These are phyloP conservation scores for Xiphophorus birchmanni DNA, from an alignment of 2,797 vertebrate genomes.

Conservation along the genomic window DNA sequence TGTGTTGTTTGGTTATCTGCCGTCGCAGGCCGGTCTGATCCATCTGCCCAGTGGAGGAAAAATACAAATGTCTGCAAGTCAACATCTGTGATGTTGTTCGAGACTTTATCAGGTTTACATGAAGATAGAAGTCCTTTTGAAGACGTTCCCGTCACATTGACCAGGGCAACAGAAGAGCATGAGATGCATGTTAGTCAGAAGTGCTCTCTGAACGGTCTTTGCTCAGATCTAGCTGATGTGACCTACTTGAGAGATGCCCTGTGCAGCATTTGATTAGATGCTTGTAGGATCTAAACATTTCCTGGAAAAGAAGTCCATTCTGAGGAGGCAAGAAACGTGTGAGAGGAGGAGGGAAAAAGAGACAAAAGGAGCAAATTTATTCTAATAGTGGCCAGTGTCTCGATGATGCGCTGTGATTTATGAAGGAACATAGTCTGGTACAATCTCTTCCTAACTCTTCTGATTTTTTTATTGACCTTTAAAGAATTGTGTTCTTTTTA, in stretches of 20 bases:
- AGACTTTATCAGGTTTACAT: conserved; percentile 35
- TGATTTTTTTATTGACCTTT: conserved; percentile 56
- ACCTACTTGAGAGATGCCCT: conserved; percentile 48
- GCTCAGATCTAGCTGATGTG: conserved; percentile 42
- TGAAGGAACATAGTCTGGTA: conserved; percentile 42
- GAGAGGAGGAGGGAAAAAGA: conserved; percentile 36
- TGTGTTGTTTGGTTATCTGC: not conserved
- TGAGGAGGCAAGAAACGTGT: conserved; percentile 50
- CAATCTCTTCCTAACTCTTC: conserved; percentile 30
- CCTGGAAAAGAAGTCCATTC: conserved; percentile 57
- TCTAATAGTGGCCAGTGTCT: conserved; percentile 46
- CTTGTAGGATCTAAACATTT: conserved; percentile 44
- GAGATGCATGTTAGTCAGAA: conserved; percentile 27
- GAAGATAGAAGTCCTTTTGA: conserved; percentile 31
- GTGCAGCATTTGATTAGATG: conserved; percentile 53
- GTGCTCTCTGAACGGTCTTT: conserved; percentile 32
- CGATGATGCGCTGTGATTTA: conserved; percentile 61
- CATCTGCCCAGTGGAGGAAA: not conserved
- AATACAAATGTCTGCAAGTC: not conserved
- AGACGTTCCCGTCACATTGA: conserved; percentile 22
- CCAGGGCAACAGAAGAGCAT: not conserved
- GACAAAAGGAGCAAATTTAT: conserved; percentile 62
- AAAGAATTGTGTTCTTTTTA: conserved; percentile 49
- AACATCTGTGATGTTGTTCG: conserved; percentile 23
- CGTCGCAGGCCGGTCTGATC: not conserved